Evolutionary conservation across 2,888 invertebrate species (phyloP).

Genomic region (Agrilus mali): DNA sequence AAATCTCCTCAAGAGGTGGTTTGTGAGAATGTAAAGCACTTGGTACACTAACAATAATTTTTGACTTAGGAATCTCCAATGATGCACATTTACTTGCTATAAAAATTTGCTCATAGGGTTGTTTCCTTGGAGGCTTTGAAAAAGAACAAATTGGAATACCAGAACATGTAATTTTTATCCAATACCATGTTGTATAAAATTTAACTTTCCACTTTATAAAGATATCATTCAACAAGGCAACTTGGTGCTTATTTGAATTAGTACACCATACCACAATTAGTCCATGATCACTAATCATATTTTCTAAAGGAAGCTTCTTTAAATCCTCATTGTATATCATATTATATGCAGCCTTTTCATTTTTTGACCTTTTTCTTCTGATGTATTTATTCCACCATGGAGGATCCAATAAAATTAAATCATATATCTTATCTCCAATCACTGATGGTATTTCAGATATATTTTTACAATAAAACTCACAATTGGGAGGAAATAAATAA

Average conservation of each 20-base stretch:
- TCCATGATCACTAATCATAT: slow-evolving; percentile 47
- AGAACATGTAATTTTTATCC: slow-evolving; percentile 70
- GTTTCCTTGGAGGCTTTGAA: slow-evolving; percentile 55
- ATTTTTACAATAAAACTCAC: slow-evolving; percentile 55
- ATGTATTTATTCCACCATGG: slow-evolving; percentile 97
- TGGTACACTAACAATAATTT: slow-evolving; percentile 70
- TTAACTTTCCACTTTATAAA: slow-evolving; percentile 69
- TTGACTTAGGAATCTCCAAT: slow-evolving; percentile 30
- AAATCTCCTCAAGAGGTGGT: slow-evolving; percentile 64
- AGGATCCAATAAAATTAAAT: slow-evolving; percentile 82
- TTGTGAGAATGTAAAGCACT: slow-evolving; percentile 93
- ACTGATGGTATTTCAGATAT: slow-evolving; percentile 43
- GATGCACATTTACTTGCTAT: slow-evolving; percentile 37
- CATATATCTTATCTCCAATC: slow-evolving; percentile 44
- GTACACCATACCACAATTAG: slow-evolving; percentile 87
- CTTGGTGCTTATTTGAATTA: slow-evolving; percentile 61
- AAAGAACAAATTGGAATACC: slow-evolving; percentile 59
- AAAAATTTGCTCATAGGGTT: slow-evolving; percentile 77
- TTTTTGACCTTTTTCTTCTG: slow-evolving; percentile 56
- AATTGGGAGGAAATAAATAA: slow-evolving; percentile 55
- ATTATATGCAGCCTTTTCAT: slow-evolving; percentile 56
- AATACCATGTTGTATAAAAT: slow-evolving; percentile 65
- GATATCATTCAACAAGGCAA: slow-evolving; percentile 54
- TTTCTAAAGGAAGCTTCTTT: slow-evolving; percentile 52
- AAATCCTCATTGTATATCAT: slow-evolving; percentile 72